Evolutionary conservation across 2,113 vertebrate species (phyloP), one percentile per base, ranked within the genome.

Genomic region (Eira barbara): DNA sequence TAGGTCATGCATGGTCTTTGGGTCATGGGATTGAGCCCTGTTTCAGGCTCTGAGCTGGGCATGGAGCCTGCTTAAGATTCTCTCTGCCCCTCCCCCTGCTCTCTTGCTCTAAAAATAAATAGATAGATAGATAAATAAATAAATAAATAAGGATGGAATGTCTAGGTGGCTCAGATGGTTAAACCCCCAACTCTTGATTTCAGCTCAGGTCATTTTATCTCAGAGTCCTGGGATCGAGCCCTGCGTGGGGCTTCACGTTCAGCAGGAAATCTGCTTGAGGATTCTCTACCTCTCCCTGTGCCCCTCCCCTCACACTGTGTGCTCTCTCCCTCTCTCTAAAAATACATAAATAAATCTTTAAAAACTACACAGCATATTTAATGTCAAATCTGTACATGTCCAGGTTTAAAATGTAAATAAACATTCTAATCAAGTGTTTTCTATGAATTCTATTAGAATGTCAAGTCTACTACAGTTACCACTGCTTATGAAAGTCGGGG

Each of bases 231-330:
- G 31, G 15, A 67, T 34, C 15, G 6, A 67, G 31, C 31, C 65
- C 65, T 1, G 0, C 0, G 1, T n/a, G 14, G 65, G 65, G 34
- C 17, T 69, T 34, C 31, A n/a, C 34, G 2, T n/a, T n/a, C 65
- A 69, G 34, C 15, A 69, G 65, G 34, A 17, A 69, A 69, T 69
- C 34, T 69, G 34, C 34, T n/a, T 69, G 15, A 65, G 31, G 17
- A 69, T n/a, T 69, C 34, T 69, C 34, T 67, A 1, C 65, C 34
- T 69, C 34, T 69, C 17, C 17, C 15, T 18, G 5, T 15, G 34
- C 65, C 7, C 34, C 65, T 18, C 65, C 34, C 17, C 31, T 31
- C 15, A 18, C 34, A n/a, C 65, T n/a, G 65, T 17, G 31, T 69
- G 15, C 34, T 69, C 31, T 18, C 65, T 18, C 34, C 6, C 34